Evolutionary conservation across 2,888 invertebrate genomes (phyloP).

Genomic region (Ligdia adustata): DNA sequence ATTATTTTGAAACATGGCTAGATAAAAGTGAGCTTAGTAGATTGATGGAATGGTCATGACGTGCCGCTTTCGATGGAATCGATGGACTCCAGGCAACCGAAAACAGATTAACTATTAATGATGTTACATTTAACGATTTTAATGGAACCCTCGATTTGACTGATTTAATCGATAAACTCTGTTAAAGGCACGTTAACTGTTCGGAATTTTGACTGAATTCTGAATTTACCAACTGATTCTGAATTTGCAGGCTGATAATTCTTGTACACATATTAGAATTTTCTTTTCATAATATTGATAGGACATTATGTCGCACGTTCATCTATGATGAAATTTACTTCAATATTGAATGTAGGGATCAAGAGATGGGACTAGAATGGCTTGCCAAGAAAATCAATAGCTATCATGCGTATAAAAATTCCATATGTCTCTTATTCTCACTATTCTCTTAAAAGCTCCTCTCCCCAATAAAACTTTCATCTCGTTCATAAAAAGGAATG

Average conservation of each 20-base stretch:
- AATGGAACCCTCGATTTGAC: background rate
- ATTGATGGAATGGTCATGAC: slow-evolving; percentile 6
- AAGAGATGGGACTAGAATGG: no score
- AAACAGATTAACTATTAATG: slow-evolving; percentile 17
- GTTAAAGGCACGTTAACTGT: background rate
- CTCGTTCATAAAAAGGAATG: slow-evolving; percentile 7
- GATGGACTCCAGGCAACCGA: slow-evolving; percentile 17
- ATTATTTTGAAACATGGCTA: no score
- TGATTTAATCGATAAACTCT: background rate
- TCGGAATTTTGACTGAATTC: background rate
- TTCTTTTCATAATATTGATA: no score
- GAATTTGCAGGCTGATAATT: no score
- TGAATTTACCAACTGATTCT: no score
- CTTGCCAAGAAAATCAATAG: no score
- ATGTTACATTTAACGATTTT: slow-evolving; percentile 7
- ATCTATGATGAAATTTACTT: no score
- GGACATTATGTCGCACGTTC: no score
- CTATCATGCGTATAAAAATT: no score
- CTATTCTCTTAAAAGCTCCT: background rate
- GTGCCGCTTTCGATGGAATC: slow-evolving; percentile 6
- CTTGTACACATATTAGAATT: no score
- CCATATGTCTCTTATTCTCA: no score
- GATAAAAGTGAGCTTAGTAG: background rate
- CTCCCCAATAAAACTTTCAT: slow-evolving; percentile 6
- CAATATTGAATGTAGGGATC: no score